phyloP scores from a whole-genome alignment of 2,888 invertebrate species.

The Doris montereyensis region DNA sequence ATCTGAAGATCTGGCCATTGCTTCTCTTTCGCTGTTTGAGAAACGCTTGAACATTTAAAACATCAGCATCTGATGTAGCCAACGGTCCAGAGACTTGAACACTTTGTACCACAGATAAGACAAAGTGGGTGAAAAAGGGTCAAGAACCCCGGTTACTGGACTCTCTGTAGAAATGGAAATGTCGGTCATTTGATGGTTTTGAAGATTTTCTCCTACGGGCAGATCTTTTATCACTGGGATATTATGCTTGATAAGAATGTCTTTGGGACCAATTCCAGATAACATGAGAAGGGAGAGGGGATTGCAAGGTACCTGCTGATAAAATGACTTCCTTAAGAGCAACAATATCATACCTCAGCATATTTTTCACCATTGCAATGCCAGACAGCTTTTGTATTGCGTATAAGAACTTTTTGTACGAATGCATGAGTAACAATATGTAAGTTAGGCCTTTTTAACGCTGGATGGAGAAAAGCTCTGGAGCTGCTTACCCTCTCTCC shows the following conservation, averaged over 20 bases:
- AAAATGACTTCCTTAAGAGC: slow-evolving; percentile 64
- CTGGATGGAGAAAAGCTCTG: slow-evolving; percentile 64
- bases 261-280: background rate
- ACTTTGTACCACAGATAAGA: no score
- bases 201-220: slow-evolving; percentile 68
- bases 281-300: background rate
- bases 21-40: background rate
- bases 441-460: slow-evolving; percentile 56
- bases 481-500: slow-evolving; percentile 59
- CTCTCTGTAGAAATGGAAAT: slow-evolving; percentile 14
- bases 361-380: slow-evolving; percentile 55
- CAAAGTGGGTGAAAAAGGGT: background rate
- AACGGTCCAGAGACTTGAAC: no score
- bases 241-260: background rate
- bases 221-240: slow-evolving; percentile 63
- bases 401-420: slow-evolving; percentile 54
- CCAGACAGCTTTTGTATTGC: slow-evolving; percentile 55
- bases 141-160: background rate
- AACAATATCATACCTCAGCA: slow-evolving; percentile 45
- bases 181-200: slow-evolving; percentile 55
- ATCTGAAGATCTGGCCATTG: slow-evolving; percentile 39
- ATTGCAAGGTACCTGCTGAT: no score
- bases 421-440: slow-evolving; percentile 53
- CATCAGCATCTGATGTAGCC: background rate
- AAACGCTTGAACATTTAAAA: slow-evolving; percentile 17